Evolutionary conservation across 2,113 vertebrate genomes (phyloP), one percentile per base, ranked within the genome.

Genomic region (Pelusios castaneus): DNA sequence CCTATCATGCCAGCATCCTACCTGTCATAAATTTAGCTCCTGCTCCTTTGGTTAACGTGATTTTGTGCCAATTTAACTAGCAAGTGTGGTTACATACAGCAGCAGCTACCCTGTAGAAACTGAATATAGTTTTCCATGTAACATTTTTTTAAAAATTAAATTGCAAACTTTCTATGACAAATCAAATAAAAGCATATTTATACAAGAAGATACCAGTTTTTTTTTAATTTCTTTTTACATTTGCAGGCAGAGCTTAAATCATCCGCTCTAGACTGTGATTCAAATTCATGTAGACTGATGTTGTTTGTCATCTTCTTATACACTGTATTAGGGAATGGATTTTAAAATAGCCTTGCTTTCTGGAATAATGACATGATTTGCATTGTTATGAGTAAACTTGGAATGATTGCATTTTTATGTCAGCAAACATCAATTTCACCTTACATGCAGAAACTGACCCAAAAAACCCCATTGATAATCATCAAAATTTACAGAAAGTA

Each of bases 1-100:
- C 83, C 58, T 82, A 22, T 67, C 92, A 9, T n/a, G 31, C 73
- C 45, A 43, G 6, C 24, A 1, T 45, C 73, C 73, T 27, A 76
- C 41, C 29, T 89, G 85, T 27, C 67, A 54, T 93, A 89, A 95
- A 95, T 91, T 49, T 60, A 34, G 45, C 45, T 92, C 89, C 87
- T 1, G 0, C 4, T 85, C 45, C 54, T 84, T 70, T 89, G 31
- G 38, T 81, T 84, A 78, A 14, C 29, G 75, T 91, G 83, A 93
- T 88, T 88, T 89, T 94, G 51, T 80, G 58, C 29, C 87, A 78
- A 47, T 11, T 55, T 91, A 77, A 10, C 84, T 85, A 38, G 47
- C 17, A 55, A 63, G 17, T 67, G 80, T 86, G 41, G 63, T 90
- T 82, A n/a, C 0, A 0, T 24, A 16, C 2, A 1, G 31, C 85